Evolutionary conservation across 2,113 vertebrate species (phyloP).

Genomic region (Penelope pileata): DNA sequence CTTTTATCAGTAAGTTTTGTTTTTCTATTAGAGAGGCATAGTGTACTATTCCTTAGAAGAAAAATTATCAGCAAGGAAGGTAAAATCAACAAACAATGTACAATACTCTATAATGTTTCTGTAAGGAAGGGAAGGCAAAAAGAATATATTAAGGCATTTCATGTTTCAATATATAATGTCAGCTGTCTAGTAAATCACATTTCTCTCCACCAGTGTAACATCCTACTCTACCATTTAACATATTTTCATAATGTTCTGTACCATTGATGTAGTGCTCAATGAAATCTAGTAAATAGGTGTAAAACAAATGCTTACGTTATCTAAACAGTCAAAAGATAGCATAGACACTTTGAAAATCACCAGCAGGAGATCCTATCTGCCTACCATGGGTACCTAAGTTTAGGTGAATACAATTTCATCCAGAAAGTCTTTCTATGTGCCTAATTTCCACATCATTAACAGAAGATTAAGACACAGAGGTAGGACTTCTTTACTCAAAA

Average conservation of each 20-base stretch:
- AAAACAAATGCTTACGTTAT: neutral
- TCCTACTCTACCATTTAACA: neutral
- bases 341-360: neutral
- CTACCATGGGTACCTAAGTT: neutral
- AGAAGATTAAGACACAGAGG: neutral
- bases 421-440: accelerated
- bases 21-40: neutral
- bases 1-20: neutral
- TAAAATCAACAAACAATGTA: neutral
- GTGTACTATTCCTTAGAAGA: neutral
- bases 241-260: neutral
- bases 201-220: neutral
- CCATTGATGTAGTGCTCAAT: neutral
- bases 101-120: neutral
- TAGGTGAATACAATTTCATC: neutral
- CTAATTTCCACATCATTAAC: neutral
- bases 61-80: neutral
- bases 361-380: neutral
- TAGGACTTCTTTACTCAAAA: neutral
- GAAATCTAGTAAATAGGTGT: neutral
- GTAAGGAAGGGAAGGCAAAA: neutral
- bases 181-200: neutral
- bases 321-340: neutral
- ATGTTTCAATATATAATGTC: neutral
- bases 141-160: neutral